A percentile compares a stretch with the other conserved stretches of the same genome.
Evolutionary conservation across 2,113 vertebrate species (phyloP).

Genomic region (Chaenogobius annularis): DNA sequence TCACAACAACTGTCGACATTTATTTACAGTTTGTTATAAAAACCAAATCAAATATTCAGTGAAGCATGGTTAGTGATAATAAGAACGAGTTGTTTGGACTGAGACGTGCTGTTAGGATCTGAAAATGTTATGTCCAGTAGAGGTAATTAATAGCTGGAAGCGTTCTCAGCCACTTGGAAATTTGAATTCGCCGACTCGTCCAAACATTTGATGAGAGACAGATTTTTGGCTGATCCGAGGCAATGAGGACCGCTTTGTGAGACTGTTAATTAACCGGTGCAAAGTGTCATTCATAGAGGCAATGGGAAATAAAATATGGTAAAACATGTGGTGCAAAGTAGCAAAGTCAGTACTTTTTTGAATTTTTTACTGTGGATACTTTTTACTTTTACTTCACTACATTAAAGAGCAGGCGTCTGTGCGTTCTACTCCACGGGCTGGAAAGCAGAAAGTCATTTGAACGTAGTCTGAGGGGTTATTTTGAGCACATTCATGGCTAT

Average conservation of each 20-base stretch:
- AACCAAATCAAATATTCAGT: not conserved
- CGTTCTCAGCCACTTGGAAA: not conserved
- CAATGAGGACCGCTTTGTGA: not conserved
- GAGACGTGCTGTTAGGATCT: not conserved
- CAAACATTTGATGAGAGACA: no score
- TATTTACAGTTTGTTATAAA: not conserved
- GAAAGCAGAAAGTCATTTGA: no score
- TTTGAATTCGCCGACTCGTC: no score
- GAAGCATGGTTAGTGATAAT: not conserved
- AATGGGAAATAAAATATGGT: not conserved
- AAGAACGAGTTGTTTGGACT: not conserved
- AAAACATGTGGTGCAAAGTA: no score
- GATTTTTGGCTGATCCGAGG: not conserved
- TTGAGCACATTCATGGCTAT: no score
- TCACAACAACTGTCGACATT: constrained; percentile 3
- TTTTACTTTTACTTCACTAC: no score
- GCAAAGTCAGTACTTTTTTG: no score
- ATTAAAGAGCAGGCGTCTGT: no score
- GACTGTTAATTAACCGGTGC: not conserved
- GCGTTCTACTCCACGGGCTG: no score
- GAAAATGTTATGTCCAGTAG: not conserved
- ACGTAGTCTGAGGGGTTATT: no score
- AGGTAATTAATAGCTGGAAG: not conserved
- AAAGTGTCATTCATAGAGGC: not conserved
- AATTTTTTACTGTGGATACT: no score